Evolutionary conservation across 2,888 invertebrate genomes (phyloP).

Genomic region (Coecobrya sp.): DNA sequence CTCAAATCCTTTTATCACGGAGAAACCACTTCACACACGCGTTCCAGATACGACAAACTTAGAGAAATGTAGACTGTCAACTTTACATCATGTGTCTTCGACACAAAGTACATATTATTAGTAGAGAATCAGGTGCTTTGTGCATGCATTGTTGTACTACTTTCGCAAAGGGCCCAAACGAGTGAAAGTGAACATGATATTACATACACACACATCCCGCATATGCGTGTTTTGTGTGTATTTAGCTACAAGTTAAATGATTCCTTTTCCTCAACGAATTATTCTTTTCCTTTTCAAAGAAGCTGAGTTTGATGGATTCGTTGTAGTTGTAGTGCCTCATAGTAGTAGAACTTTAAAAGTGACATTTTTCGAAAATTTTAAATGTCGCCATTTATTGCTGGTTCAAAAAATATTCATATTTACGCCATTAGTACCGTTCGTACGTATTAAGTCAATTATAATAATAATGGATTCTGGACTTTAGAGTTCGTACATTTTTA

Average conservation of each 20-base stretch:
- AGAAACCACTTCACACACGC: conserved; percentile 72
- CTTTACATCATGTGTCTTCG: neutral
- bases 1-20: conserved; percentile 73
- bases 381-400: neutral
- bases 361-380: conserved; percentile 5
- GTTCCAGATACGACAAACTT: conserved; percentile 25
- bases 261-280: neutral
- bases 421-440: no score
- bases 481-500: no score
- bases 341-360: neutral
- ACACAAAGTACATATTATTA: neutral
- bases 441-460: no score
- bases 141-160: neutral
- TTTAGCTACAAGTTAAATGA: neutral
- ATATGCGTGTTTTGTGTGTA: neutral
- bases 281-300: neutral
- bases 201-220: neutral
- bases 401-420: no score
- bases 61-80: conserved; percentile 44
- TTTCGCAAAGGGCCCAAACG: neutral
- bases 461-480: no score
- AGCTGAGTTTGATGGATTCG: conserved; percentile 20
- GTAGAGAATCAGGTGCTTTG: neutral
- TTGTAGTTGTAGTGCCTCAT: conserved; percentile 23
- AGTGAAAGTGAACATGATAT: neutral